Base-by-base conservation (phyloP, 2,888 invertebrate species). In the Scotopteryx bipunctaria region DNA sequence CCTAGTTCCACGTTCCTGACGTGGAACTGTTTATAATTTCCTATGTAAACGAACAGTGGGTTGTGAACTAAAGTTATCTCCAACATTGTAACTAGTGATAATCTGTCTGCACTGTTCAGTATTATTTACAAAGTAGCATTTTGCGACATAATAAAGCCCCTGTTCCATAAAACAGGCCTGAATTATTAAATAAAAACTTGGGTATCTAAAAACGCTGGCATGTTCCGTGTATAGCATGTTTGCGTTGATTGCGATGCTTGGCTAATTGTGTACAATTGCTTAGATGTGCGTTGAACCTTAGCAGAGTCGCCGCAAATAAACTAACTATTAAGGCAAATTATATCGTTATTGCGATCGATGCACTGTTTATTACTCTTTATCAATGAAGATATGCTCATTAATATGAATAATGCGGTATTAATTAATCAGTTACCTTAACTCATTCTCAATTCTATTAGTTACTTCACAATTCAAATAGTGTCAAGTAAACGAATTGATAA, bases 191-290 rank as follows among this genome's bases (percentile, higher is more conserved):
- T 15, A 29, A 8, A 14, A n/a, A 38, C 17, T 31, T 17, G 41
- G 40, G 19, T 29, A 19, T 35, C 29, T 31, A 31, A 15, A 43
- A 36, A 32, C 13, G 21, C 36, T 16, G 29, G 11, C 31, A 41
- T 37, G 44, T 32, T 44, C 83, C 88, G 87, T 83, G 83, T 88
- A 85, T 87, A 88, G 87, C 82, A 70, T 68, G 68, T 69, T 73
- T 73, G 76, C 67, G 83, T 85, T 79, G 75, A 86, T 84, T 83
- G 79, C 71, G 68, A 63, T 70, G 70, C 74, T 67, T 74, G 69
- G 79, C 81, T 89, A 87, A 89, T 88, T 88, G 87, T 76, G 71
- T 65, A 82, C 88, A 89, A 89, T 90, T 89, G 74, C 73, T 78
- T 69, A 86, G 74, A 83, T 89, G 89, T 79, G 81, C 88, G 78